Percentiles rank a stretch among this genome's conserved stretches.
Conservation (phyloP, 1,140 invertebrate genomes). For the Gryon sp. region DNA sequence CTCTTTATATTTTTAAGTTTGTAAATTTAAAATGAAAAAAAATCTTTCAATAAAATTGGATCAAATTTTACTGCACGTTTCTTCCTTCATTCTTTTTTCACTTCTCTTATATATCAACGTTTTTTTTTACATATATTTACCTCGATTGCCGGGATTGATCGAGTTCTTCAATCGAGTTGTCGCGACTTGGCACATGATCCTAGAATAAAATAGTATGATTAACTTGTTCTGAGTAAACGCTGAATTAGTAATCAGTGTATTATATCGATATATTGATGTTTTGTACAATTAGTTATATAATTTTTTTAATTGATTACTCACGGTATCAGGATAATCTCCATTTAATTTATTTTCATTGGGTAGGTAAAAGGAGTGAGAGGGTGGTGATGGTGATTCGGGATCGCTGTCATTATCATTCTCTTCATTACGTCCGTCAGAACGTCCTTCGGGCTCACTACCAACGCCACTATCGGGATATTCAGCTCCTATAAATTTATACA, state of each 20-base stretch:
- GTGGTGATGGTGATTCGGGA: constrained; percentile 71
- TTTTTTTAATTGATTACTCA: constrained; percentile 60
- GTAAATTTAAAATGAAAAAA: too few relatives aligned
- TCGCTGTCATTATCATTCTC: constrained; percentile 87
- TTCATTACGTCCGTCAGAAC: constrained; percentile 77
- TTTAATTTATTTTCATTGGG: constrained; percentile 70
- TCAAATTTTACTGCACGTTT: too few relatives aligned
- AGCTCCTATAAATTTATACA: constrained; percentile 75
- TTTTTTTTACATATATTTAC: constrained; percentile 55
- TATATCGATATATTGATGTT: neutral
- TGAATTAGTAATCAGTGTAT: neutral
- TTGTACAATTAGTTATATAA: constrained; percentile 8
- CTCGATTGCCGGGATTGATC: constrained; percentile 74
- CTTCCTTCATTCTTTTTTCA: too few relatives aligned
- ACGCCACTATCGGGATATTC: constrained; percentile 85
- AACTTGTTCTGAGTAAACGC: too few relatives aligned
- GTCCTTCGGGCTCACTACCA: constrained; percentile 83
- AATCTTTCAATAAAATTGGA: too few relatives aligned
- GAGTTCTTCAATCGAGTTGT: constrained; percentile 70
- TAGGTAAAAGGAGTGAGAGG: constrained; percentile 64
- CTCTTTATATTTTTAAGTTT: too few relatives aligned
- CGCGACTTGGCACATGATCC: constrained; percentile 73
- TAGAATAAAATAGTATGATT: constrained; percentile 64
- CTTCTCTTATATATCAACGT: neutral
- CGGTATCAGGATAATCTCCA: constrained; percentile 67